Conservation (phyloP, 2,888 invertebrate genomes). For the Sinelater perroti region DNA sequence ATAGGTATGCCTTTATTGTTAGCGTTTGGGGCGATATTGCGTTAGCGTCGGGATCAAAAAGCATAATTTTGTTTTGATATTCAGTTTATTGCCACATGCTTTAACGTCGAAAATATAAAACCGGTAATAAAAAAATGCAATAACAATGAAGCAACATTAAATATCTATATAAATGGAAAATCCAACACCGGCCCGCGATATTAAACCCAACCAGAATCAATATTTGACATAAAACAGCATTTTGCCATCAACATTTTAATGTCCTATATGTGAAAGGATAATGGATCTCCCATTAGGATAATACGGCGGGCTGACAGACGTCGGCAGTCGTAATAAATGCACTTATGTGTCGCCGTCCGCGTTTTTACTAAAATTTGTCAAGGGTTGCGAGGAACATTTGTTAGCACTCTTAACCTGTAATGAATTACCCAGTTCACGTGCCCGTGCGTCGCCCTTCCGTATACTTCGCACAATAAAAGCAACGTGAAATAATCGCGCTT, state of each 20-base stretch:
- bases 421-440: constrained; percentile 18
- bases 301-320: constrained; percentile 28
- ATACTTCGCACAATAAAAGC: constrained; percentile 9
- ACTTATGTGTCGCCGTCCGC: constrained; percentile 13
- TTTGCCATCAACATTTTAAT: constrained; percentile 32
- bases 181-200: constrained; percentile 10
- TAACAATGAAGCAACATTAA: neutral
- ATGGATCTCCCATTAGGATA: constrained; percentile 28
- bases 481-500: constrained; percentile 23
- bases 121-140: neutral
- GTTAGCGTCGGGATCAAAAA: no score
- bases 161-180: constrained; percentile 15
- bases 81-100: no score
- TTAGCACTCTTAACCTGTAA: constrained; percentile 6
- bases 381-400: constrained; percentile 6
- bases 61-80: no score
- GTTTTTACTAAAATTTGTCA: constrained; percentile 22
- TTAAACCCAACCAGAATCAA: constrained; percentile 24
- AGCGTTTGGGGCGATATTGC: no score
- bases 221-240: constrained; percentile 30
- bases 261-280: constrained; percentile 29
- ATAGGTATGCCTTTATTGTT: no score
- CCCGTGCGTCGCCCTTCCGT: constrained; percentile 2
- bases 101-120: neutral
- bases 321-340: constrained; percentile 26